phyloP scores from a whole-genome alignment of 2,888 invertebrate species.

The Drosophila paramelanica region DNA sequence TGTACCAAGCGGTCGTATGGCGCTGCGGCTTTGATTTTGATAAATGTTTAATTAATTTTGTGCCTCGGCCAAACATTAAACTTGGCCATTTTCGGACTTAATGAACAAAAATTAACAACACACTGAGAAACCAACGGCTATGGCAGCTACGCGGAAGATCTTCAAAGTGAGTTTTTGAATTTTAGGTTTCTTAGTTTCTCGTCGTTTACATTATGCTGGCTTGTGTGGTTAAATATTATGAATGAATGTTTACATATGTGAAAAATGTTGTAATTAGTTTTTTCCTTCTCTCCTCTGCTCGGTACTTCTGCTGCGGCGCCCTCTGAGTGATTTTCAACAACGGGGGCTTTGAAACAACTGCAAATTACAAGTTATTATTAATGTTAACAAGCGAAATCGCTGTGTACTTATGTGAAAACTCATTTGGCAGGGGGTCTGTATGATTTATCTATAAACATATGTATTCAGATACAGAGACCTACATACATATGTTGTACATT shows the following conservation, averaged over 20 bases:
- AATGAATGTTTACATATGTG: conserved; percentile 81
- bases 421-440: conserved; percentile 73
- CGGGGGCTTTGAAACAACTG: conserved; percentile 70
- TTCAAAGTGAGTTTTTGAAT: conserved; percentile 70
- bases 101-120: conserved; percentile 82
- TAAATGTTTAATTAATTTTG: conserved; percentile 82
- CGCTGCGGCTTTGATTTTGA: conserved; percentile 77
- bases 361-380: conserved; percentile 82
- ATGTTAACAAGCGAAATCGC: conserved; percentile 82
- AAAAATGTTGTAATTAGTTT: conserved; percentile 82
- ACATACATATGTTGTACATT: conserved; percentile 47
- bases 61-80: conserved; percentile 70
- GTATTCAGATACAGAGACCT: conserved; percentile 6
- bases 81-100: conserved; percentile 79
- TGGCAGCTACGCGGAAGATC: conserved; percentile 72
- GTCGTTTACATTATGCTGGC: conserved; percentile 75
- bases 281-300: conserved; percentile 29
- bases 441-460: conserved; percentile 35
- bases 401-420: conserved; percentile 69
- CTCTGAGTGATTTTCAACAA: conserved; percentile 75
- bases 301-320: conserved; percentile 36
- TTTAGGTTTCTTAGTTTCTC: conserved; percentile 60
- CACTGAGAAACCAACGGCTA: conserved; percentile 62
- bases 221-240: conserved; percentile 71
- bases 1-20: conserved; percentile 32